These are phyloP conservation scores for Dolichotis patagonum DNA, from an alignment of 2,113 vertebrate species.

Conservation along the genomic window DNA sequence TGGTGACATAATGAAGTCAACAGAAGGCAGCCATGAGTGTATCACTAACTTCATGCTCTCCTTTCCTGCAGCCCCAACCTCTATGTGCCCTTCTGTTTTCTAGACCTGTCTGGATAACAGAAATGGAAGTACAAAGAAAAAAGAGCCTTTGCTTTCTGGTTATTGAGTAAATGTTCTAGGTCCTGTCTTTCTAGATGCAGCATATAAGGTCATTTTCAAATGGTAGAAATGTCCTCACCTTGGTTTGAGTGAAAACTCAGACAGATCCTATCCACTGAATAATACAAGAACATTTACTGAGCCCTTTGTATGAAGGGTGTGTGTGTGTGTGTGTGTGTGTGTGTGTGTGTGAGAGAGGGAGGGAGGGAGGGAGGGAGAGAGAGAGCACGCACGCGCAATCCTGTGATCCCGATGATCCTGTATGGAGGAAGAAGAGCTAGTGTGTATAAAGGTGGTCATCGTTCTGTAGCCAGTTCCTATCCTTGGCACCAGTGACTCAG, in stretches of 20 bases:
- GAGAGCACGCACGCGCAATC: fast-evolving
- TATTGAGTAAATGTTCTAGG: not conserved
- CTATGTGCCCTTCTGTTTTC: not conserved
- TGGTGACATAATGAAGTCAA: not conserved
- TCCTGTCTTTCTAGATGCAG: not conserved
- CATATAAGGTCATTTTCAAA: not conserved
- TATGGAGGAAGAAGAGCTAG: not conserved
- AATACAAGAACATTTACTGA: not conserved
- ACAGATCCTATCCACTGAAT: not conserved
- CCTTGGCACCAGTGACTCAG: not conserved
- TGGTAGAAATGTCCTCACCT: not conserved
- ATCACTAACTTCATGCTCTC: not conserved
- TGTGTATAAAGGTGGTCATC: not conserved
- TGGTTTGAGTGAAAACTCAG: constrained; percentile 19
- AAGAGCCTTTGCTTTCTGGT: constrained; percentile 20
- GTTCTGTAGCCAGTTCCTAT: not conserved
- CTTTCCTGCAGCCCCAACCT: not conserved
- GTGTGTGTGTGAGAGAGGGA: not conserved
- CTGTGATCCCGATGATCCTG: not conserved
- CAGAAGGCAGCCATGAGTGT: not conserved
- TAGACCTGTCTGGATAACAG: not conserved
- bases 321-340: not conserved
- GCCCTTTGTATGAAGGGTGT: not conserved
- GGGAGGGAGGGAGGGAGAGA: too few relatives aligned
- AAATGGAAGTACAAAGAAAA: not conserved